A percentile compares a stretch with the other conserved stretches of the same genome.
phyloP scores from a whole-genome alignment of 2,888 invertebrate species.

The Parnassius glacialis region DNA sequence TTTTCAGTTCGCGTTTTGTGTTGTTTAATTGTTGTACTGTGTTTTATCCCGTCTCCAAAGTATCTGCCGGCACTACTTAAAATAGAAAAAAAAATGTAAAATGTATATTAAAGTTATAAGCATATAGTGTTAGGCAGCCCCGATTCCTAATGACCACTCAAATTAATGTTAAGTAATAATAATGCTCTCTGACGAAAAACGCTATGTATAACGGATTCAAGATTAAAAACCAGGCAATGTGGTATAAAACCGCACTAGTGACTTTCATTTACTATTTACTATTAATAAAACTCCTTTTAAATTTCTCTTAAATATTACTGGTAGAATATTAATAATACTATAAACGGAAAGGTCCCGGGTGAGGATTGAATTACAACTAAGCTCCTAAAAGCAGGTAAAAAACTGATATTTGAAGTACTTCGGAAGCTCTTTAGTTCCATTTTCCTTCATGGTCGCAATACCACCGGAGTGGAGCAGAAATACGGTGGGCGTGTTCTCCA shows the following conservation, averaged over 20 bases:
- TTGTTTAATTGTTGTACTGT: constrained; percentile 57
- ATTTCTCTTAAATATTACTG: no score
- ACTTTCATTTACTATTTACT: constrained; percentile 4
- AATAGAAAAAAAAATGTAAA: constrained; percentile 47
- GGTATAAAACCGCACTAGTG: constrained; percentile 48
- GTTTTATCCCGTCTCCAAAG: constrained; percentile 44
- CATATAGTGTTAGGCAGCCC: constrained; percentile 47
- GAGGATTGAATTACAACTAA: no score
- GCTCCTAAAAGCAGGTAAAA: no score
- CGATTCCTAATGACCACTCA: constrained; percentile 57
- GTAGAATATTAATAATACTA: no score
- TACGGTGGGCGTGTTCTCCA: no score
- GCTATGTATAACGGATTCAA: constrained; percentile 54
- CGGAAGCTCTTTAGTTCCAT: no score
- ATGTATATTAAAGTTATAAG: constrained; percentile 35
- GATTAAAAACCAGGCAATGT: constrained; percentile 51
- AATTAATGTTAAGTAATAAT: constrained; percentile 51
- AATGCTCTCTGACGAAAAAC: constrained; percentile 51
- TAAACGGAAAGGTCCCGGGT: no score
- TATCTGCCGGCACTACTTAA: constrained; percentile 52
- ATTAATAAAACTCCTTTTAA: no score
- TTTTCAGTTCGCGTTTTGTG: constrained; percentile 60
- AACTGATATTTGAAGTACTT: no score
- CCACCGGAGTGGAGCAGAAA: no score
- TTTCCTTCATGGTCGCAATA: no score